Base-by-base conservation (phyloP, 2,888 invertebrate genomes). In the Folsomia candida region DNA sequence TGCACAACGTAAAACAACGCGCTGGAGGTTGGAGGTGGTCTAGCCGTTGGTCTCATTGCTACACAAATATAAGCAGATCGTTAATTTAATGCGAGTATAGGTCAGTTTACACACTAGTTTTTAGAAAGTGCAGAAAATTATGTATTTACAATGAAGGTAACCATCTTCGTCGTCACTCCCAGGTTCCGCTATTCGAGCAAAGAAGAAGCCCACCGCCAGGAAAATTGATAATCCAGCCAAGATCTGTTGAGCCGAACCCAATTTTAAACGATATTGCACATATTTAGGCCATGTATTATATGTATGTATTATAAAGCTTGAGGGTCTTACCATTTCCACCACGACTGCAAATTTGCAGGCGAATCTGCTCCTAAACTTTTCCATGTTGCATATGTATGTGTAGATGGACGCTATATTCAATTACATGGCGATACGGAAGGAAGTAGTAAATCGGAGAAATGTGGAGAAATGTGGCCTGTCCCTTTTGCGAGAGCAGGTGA, bases 321-420 rank as follows among this genome's bases (percentile, higher is more conserved):
- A n/a, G n/a, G n/a, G n/a, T n/a, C 18, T 54, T 54, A 54, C 54
- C 54, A 54, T 54, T 54, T 54, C 54, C 20, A 54, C 54, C 18
- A 54, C 22, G 4, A 54, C 54, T n/a, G 20, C 54, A 54, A 22
- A 20, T 54, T 54, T 54, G 54, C 54, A 54, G 18, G 22, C 20
- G 6, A 18, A 20, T 54, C 22, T 54, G 22, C 54, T 54, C 20
- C 54, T 6, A 54, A 54, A 54, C 22, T 54, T 54, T 22, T 54
- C 54, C 54, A 54, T 54, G 6, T 47, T 9, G n/a, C n/a, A n/a
- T n/a, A 37, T 37, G 37, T 37, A 9, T 37, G 37, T 4, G 37
- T 37, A 37, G 37, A 4, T 14, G 37, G 37, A 37, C 4, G 37
- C 14, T 37, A n/a, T n/a, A n/a, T n/a, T n/a, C n/a, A n/a, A n/a